These are phyloP conservation scores for Sitobion miscanthi DNA, from an alignment of 1,140 invertebrate genomes.

Conservation along the genomic window DNA sequence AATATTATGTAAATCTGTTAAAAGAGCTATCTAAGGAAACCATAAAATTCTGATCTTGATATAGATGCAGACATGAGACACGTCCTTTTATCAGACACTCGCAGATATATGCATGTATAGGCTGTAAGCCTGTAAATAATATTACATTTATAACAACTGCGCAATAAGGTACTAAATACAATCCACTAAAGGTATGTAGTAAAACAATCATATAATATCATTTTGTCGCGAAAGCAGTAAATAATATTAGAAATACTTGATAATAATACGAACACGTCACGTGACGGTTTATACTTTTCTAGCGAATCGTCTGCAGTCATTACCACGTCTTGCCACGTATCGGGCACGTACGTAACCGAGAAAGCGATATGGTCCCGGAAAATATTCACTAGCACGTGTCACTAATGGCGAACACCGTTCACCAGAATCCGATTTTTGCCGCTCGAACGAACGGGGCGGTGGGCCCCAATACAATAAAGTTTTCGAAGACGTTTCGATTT, in stretches of 20 bases:
- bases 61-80: too few relatives aligned
- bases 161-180: too few relatives aligned
- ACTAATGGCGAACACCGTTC: background rate
- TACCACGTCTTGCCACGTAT: background rate
- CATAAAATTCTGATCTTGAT: too few relatives aligned
- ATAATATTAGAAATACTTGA: background rate
- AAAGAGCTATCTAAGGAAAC: too few relatives aligned
- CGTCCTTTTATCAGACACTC: too few relatives aligned
- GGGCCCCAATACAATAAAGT: slow-evolving; percentile 9
- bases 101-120: too few relatives aligned
- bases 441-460: background rate
- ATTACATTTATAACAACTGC: too few relatives aligned
- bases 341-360: background rate
- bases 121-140: too few relatives aligned
- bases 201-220: too few relatives aligned
- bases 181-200: too few relatives aligned
- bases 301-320: background rate
- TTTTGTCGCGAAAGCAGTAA: too few relatives aligned
- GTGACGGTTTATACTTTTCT: background rate
- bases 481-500: slow-evolving; percentile 38
- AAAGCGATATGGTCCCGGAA: background rate
- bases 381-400: slow-evolving; percentile 4
- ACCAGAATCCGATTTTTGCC: background rate
- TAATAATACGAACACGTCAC: background rate
- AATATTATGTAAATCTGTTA: too few relatives aligned